phyloP scores from a whole-genome alignment of 2,797 vertebrate species.

The Salarias fasciatus region DNA sequence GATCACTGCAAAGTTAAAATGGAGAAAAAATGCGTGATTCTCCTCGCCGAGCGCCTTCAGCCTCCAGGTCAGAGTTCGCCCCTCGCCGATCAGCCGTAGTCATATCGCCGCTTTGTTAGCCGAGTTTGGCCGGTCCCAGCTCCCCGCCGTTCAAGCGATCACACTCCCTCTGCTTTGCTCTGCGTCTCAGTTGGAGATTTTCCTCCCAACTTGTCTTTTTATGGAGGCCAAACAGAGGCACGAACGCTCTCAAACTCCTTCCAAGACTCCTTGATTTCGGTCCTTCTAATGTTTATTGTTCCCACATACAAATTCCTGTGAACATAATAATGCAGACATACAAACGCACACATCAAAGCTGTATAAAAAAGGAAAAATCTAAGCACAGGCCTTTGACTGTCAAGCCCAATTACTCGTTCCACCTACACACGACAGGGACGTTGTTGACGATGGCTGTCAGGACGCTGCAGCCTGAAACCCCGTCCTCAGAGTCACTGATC shows the following conservation, averaged over 20 bases:
- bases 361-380: no score
- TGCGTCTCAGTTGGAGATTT: slow-evolving; percentile 26
- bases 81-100: slow-evolving; percentile 18
- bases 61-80: slow-evolving; percentile 15
- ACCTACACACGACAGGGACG: no score
- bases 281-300: no score
- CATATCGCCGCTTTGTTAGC: slow-evolving; percentile 22
- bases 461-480: neutral
- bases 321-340: no score
- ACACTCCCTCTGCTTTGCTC: slow-evolving; percentile 24
- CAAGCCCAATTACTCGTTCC: no score
- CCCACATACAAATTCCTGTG: no score
- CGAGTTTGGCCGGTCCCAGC: slow-evolving; percentile 14
- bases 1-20: no score
- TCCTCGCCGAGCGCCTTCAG: neutral
- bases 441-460: slow-evolving; percentile 35
- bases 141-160: slow-evolving; percentile 26
- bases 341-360: no score
- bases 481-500: slow-evolving; percentile 37
- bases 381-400: no score
- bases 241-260: no score
- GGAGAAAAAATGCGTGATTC: no score
- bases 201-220: neutral
- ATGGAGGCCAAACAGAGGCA: neutral
- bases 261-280: no score